A percentile compares a stretch with the other conserved stretches of the same genome.
phyloP scores from a whole-genome alignment of 2,888 invertebrate genomes.

The Homarus gammarus region DNA sequence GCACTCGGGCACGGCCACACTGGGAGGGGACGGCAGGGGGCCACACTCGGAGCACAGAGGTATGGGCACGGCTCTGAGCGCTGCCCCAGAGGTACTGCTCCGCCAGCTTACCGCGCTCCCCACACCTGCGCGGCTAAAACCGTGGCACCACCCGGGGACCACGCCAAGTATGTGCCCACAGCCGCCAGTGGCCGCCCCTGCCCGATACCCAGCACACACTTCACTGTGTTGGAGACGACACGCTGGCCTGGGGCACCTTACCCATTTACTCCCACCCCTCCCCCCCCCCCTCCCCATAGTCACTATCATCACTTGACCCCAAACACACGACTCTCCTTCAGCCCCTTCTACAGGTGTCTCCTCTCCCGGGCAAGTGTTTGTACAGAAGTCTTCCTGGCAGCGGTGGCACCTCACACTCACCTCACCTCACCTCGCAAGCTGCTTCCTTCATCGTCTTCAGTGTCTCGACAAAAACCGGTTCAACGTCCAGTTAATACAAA shows the following conservation, averaged over 20 bases:
- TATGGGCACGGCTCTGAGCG: conserved; percentile 52
- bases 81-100: conserved; percentile 54
- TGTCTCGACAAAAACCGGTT: too few relatives aligned
- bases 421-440: background rate
- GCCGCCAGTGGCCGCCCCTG: conserved; percentile 46
- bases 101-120: conserved; percentile 33
- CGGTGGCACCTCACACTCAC: too few relatives aligned
- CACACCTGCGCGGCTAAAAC: conserved; percentile 69
- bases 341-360: too few relatives aligned
- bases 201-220: conserved; percentile 25
- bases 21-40: background rate
- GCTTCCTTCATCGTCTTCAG: background rate
- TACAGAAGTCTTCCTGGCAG: too few relatives aligned
- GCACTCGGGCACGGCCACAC: conserved; percentile 12
- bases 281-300: background rate
- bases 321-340: too few relatives aligned
- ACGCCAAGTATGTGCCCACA: conserved; percentile 60
- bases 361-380: too few relatives aligned
- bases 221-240: conserved; percentile 21
- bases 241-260: conserved; percentile 23
- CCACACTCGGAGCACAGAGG: conserved; percentile 2
- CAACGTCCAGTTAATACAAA: too few relatives aligned
- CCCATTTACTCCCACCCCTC: background rate
- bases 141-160: conserved; percentile 62
- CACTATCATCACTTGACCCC: too few relatives aligned